phyloP scores from a whole-genome alignment of 2,888 invertebrate genomes.

The Azorinus chamasolen region DNA sequence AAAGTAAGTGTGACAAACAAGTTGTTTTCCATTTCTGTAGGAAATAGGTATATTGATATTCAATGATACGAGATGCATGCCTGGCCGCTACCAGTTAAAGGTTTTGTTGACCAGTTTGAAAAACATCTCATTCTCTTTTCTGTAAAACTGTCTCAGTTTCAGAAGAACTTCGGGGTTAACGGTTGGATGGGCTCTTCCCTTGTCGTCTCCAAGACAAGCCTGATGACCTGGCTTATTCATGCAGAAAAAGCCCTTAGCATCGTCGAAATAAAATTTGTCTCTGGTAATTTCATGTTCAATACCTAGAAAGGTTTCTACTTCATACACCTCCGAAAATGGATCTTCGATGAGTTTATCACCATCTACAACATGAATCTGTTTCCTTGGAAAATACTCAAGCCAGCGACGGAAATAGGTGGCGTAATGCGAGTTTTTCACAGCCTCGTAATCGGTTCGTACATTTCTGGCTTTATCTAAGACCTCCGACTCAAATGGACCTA shows the following conservation, averaged over 20 bases:
- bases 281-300: slow-evolving; percentile 71
- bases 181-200: slow-evolving; percentile 94
- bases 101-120: slow-evolving; percentile 96
- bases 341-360: slow-evolving; percentile 76
- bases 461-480: slow-evolving; percentile 82
- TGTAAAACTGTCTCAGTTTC: slow-evolving; percentile 80
- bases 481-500: slow-evolving; percentile 83
- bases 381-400: slow-evolving; percentile 96
- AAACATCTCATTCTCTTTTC: slow-evolving; percentile 80
- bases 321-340: slow-evolving; percentile 75
- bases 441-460: slow-evolving; percentile 85
- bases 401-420: slow-evolving; percentile 93
- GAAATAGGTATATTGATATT: too few species aligned
- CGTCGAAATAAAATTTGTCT: slow-evolving; percentile 98
- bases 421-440: slow-evolving; percentile 83
- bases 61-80: too few species aligned
- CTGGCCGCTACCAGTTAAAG: slow-evolving; percentile 98
- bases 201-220: slow-evolving; percentile 96
- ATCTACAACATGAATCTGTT: slow-evolving; percentile 97
- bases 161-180: slow-evolving; percentile 91
- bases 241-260: slow-evolving; percentile 98
- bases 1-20: too few species aligned
- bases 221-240: slow-evolving; percentile 89
- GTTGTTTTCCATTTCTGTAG: too few species aligned
- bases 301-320: slow-evolving; percentile 79